A percentile compares a stretch with the other conserved stretches of the same genome.
Conservation (phyloP, 2,797 vertebrate genomes). For the Pterois miles region DNA sequence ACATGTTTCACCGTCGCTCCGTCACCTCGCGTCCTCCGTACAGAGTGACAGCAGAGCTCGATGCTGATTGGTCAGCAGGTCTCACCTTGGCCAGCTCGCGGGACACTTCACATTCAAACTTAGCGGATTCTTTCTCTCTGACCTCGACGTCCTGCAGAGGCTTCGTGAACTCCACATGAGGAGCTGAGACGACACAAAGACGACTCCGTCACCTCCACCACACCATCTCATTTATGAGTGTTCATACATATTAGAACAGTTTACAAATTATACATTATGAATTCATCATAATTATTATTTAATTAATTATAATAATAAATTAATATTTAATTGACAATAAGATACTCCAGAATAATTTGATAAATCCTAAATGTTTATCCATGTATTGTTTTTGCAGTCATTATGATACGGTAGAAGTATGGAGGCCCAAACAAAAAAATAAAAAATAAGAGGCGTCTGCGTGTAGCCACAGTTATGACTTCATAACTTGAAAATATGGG, state of each 20-base stretch:
- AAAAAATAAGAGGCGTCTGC: background rate
- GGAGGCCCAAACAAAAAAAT: background rate
- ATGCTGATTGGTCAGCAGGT: background rate
- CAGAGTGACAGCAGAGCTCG: background rate
- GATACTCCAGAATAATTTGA: background rate
- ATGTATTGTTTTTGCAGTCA: background rate
- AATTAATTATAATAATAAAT: no score
- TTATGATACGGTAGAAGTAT: background rate
- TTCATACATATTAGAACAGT: no score
- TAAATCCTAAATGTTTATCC: background rate
- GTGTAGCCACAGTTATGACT: background rate
- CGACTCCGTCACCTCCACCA: background rate
- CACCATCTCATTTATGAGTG: no score
- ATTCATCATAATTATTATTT: no score
- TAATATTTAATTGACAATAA: no score
- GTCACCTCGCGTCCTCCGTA: no score
- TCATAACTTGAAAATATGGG: background rate
- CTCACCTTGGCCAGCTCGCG: slow-evolving; percentile 92
- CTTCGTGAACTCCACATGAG: slow-evolving; percentile 92
- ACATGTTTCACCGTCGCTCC: background rate
- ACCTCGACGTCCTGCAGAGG: slow-evolving; percentile 94
- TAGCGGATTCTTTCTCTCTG: slow-evolving; percentile 93
- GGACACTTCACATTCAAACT: slow-evolving; percentile 97
- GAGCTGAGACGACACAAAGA: slow-evolving; percentile 82
- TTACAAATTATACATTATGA: no score